phyloP scores from a whole-genome alignment of 64 coral and sea anemone species.

The Montipora capricornis region DNA sequence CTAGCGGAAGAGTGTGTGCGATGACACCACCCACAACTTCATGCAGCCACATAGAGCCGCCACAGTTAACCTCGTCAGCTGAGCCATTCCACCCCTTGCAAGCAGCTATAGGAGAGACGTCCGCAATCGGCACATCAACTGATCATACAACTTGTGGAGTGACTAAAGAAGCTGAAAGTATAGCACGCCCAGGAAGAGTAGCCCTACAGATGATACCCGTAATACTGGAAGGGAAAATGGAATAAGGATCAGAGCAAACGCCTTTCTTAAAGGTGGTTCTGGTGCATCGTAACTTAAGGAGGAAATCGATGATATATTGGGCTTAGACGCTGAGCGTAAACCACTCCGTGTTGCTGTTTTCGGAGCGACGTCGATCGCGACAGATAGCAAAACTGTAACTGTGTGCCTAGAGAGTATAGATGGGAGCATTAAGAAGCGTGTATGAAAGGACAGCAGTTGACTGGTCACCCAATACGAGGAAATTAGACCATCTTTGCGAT shows the following conservation, averaged over 20 bases:
- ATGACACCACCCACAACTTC: constrained; percentile 21
- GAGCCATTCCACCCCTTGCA: background rate
- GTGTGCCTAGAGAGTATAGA: background rate
- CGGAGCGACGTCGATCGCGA: background rate
- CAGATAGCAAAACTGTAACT: constrained; percentile 17
- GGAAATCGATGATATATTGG: background rate
- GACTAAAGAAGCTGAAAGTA: background rate
- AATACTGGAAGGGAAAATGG: background rate
- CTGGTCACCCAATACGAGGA: constrained; percentile 16
- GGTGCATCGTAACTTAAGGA: background rate
- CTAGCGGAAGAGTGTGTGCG: background rate
- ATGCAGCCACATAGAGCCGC: background rate
- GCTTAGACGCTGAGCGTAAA: background rate
- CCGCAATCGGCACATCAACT: background rate
- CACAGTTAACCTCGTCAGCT: background rate
- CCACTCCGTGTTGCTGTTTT: background rate
- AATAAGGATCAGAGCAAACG: background rate
- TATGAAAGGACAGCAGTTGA: background rate
- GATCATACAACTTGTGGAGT: background rate
- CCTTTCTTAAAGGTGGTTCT: constrained; percentile 13
- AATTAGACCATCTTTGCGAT: background rate
- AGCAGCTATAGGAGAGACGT: background rate
- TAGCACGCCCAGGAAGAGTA: background rate
- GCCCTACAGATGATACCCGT: constrained; percentile 15
- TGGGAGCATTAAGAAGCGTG: background rate